Evolutionary conservation across 2,797 vertebrate genomes (phyloP).

Genomic region (Gallirallus australis): DNA sequence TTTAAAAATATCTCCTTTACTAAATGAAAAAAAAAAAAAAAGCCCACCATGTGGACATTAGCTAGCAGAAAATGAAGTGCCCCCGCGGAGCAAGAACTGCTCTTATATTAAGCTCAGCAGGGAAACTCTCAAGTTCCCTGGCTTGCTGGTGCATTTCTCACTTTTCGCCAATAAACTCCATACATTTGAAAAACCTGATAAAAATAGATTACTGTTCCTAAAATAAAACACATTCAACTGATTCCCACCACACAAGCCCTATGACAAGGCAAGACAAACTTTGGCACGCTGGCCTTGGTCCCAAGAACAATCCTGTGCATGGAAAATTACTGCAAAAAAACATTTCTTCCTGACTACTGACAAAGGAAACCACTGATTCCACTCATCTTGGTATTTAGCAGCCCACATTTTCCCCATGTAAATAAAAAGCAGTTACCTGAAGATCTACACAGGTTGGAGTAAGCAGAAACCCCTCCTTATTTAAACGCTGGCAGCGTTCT

Average conservation of each 20-base stretch:
- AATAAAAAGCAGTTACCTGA: not conserved
- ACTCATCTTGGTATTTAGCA: not conserved
- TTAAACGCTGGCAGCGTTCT: not conserved
- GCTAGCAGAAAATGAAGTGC: conserved; percentile 34
- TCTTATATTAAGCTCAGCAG: conserved; percentile 57
- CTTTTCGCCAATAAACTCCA: conserved; percentile 33
- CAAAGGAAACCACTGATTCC: not conserved
- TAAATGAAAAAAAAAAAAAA: not conserved
- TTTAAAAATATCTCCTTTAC: conserved; percentile 5
- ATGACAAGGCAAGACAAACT: not conserved
- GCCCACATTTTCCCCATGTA: not conserved
- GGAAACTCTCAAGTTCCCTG: conserved; percentile 3
- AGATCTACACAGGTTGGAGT: not conserved
- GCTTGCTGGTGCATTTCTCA: conserved; percentile 6
- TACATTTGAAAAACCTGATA: not conserved
- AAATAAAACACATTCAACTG: not conserved
- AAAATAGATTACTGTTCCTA: not conserved
- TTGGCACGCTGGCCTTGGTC: not conserved
- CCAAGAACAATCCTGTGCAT: not conserved
- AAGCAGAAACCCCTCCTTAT: not conserved
- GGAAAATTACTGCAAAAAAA: not conserved
- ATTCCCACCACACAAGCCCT: not conserved
- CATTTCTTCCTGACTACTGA: not conserved
- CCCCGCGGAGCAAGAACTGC: conserved; percentile 21
- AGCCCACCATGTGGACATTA: conserved; percentile 1